A percentile compares a stretch with the other conserved stretches of the same genome.
phyloP scores from a whole-genome alignment of 2,888 invertebrate species.

The Latrodectus elegans region DNA sequence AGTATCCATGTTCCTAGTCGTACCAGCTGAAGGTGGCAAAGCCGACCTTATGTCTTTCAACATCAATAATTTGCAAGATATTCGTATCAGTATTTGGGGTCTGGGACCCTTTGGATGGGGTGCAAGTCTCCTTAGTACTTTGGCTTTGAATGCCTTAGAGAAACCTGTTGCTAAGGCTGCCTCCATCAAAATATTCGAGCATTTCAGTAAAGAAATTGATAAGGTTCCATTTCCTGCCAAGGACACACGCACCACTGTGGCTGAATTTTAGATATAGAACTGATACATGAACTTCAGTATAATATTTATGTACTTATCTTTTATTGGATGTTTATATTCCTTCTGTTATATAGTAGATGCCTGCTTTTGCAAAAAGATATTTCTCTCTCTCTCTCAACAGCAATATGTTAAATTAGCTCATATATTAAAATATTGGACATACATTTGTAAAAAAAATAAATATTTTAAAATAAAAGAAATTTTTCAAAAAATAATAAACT shows the following conservation, averaged over 20 bases:
- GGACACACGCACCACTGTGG: neutral
- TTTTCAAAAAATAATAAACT: too few relatives aligned
- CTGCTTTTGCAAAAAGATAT: too few relatives aligned
- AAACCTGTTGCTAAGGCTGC: constrained; percentile 58
- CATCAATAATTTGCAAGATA: constrained; percentile 46
- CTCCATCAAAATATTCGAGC: constrained; percentile 34
- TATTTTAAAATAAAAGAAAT: too few relatives aligned
- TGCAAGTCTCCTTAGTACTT: constrained; percentile 51
- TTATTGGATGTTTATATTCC: too few relatives aligned
- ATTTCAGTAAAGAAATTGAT: constrained; percentile 57
- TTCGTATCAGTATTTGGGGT: constrained; percentile 46
- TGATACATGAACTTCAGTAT: too few relatives aligned
- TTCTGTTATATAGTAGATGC: too few relatives aligned
- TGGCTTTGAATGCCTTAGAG: constrained; percentile 59
- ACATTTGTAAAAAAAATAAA: too few relatives aligned
- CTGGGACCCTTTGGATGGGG: constrained; percentile 61
- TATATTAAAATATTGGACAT: too few relatives aligned
- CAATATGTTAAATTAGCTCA: too few relatives aligned
- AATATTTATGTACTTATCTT: too few relatives aligned
- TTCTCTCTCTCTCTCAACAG: too few relatives aligned
- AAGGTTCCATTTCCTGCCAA: constrained; percentile 45
- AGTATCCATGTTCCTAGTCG: constrained; percentile 52
- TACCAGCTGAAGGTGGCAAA: constrained; percentile 58
- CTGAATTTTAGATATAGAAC: neutral
- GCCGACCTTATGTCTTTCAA: constrained; percentile 49